These are phyloP conservation scores for Theristus sp. DNA, from an alignment of 2,888 invertebrate species.

Conservation along the genomic window DNA sequence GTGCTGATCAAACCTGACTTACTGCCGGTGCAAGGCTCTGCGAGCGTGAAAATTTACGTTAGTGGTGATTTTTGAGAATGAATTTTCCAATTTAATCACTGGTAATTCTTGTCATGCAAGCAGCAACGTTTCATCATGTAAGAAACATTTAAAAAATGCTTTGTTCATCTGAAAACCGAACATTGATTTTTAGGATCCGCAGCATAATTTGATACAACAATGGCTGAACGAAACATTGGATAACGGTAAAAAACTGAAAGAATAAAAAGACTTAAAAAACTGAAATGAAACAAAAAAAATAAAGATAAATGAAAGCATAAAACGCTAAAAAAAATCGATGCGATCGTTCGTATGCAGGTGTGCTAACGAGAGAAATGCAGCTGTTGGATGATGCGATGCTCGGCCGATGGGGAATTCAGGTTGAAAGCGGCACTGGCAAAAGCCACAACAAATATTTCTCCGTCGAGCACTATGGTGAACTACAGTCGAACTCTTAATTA, in stretches of 20 bases:
- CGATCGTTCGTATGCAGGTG: no score
- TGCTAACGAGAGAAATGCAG: background rate
- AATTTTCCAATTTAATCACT: no score
- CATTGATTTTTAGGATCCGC: background rate
- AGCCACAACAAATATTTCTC: no score
- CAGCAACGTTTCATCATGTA: no score
- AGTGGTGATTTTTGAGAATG: background rate
- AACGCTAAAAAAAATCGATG: no score
- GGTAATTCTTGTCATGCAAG: no score
- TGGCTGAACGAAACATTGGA: background rate
- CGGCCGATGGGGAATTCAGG: background rate
- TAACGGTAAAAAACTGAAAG: background rate
- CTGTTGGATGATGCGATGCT: background rate
- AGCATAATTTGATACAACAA: background rate
- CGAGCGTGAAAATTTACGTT: background rate
- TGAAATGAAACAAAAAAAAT: no score
- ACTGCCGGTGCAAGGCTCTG: background rate
- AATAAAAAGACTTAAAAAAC: no score
- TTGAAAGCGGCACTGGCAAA: background rate
- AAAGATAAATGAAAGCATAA: background rate
- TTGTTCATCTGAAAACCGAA: no score
- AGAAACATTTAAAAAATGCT: no score
- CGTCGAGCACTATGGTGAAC: no score
- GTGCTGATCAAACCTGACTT: background rate
- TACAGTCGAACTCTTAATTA: no score